Evolutionary conservation across 2,888 invertebrate species (phyloP).

Genomic region (Drosophila meridiana): DNA sequence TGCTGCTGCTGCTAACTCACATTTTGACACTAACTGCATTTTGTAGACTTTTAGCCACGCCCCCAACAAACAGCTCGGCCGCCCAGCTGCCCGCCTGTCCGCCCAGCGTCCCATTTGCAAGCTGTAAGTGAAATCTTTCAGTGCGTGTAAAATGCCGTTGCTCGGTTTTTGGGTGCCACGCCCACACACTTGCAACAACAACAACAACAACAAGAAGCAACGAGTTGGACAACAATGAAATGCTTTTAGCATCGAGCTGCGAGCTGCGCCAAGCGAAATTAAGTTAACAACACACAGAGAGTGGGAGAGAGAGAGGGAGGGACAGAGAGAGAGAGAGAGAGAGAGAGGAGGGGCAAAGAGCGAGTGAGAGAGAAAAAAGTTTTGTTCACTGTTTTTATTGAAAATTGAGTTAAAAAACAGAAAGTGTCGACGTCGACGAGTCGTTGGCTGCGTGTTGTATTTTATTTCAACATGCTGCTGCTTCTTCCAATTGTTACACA

Average conservation of each 20-base stretch:
- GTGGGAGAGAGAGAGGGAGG: too few relatives aligned
- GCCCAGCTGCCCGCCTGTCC: background rate
- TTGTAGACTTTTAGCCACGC: conserved; percentile 51
- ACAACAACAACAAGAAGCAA: conserved; percentile 15
- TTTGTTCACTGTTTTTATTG: conserved; percentile 76
- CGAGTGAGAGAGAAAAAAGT: conserved; percentile 45
- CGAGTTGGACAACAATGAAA: conserved; percentile 79
- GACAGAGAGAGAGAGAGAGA: background rate
- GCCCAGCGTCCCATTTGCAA: background rate
- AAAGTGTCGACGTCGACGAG: conserved; percentile 70
- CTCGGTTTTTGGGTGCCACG: conserved; percentile 67
- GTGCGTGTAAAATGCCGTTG: conserved; percentile 77
- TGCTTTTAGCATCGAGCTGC: conserved; percentile 73
- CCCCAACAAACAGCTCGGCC: conserved; percentile 10
- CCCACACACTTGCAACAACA: conserved; percentile 56
- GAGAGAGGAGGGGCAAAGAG: background rate
- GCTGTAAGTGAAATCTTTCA: conserved; percentile 71
- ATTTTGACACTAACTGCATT: conserved; percentile 73
- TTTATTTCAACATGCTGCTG: conserved; percentile 44
- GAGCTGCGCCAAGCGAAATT: conserved; percentile 65
- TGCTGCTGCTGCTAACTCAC: conserved; percentile 47
- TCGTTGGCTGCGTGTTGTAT: conserved; percentile 57
- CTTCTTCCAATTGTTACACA: conserved; percentile 33
- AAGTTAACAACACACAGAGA: conserved; percentile 71
- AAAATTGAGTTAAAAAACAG: conserved; percentile 79